Conservation (phyloP, 2,113 vertebrate genomes). For the Pelmatolapia mariae region DNA sequence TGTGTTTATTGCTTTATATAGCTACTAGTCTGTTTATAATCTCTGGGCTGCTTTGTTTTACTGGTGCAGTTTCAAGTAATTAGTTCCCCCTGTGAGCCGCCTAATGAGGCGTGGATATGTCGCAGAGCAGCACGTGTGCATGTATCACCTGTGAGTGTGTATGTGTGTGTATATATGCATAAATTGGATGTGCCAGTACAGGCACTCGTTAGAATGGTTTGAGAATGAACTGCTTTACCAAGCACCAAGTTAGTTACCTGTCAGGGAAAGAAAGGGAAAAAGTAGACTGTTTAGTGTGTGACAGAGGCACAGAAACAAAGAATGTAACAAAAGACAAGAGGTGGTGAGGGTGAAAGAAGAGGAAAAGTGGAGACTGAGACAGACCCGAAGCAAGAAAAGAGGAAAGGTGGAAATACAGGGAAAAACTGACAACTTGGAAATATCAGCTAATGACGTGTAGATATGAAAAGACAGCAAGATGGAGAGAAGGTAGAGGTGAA, state of each 20-base stretch:
- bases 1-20: slow-evolving; percentile 41
- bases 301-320: neutral
- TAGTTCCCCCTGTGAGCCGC: slow-evolving; percentile 65
- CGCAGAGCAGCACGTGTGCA: slow-evolving; percentile 39
- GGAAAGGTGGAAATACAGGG: neutral
- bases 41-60: slow-evolving; percentile 47
- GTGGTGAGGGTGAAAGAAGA: neutral
- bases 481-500: slow-evolving; percentile 4
- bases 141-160: neutral
- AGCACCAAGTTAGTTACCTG: slow-evolving; percentile 35
- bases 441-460: slow-evolving; percentile 10
- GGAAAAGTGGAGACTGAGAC: neutral
- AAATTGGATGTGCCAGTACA: neutral
- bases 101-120: slow-evolving; percentile 66
- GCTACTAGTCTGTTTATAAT: slow-evolving; percentile 29
- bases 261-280: neutral
- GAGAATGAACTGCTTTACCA: slow-evolving; percentile 1
- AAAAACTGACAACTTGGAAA: neutral
- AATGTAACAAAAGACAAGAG: neutral
- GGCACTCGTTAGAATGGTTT: slow-evolving; percentile 35
- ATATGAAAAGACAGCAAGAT: neutral
- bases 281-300: neutral
- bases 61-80: slow-evolving; percentile 66
- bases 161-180: neutral
- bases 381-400: neutral